Base-by-base conservation (phyloP, 2,113 vertebrate genomes). In the Anguilla japonica region DNA sequence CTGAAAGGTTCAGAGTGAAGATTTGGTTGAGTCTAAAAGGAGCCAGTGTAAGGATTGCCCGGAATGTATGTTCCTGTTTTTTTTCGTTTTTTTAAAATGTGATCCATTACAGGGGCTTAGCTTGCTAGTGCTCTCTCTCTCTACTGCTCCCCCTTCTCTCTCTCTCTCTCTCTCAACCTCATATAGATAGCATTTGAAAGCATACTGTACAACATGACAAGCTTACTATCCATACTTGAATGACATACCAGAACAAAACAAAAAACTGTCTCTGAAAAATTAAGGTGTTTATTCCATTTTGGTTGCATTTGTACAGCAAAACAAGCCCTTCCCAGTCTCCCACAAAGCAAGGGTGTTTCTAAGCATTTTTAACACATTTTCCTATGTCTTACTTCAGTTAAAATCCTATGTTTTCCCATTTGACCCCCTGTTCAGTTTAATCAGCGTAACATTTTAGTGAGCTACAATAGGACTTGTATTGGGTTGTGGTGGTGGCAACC, bases 1-100 rank as follows among this genome's bases (percentile, higher is more conserved):
- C 94, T 93, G 87, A 86, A 40, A 87, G 89, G 90, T 91, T 92
- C 92, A 89, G 89, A 91, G 86, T 11, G 87, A 90, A 92, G 93
- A 93, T 92, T 93, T 91, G 90, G 89, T 79, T 90, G 53, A 89
- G 86, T 87, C 92, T 90, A 91, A 93, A 93, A 81, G 8, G 26
- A 87, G 79, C 89, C 87, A 90, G 91, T 89, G 90, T 89, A 82
- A 87, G 53, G 86, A 83, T 53, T 89, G 80, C 85, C 84, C 79
- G 84, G 83, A 90, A 89, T 88, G 56, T 89, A 83, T 40, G 67
- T 88, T 81, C 86, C 87, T 87, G 87, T 41, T 81, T 75, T 83
- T 60, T 46, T n/a, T 53, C 2, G 2, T 14, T 53, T 53, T 53
- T 53, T 53, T 53, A 34, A 34, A 34, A 50, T 14, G 50, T 75